Evolutionary conservation across 2,888 invertebrate species (phyloP), one percentile per base, ranked within the genome.

Genomic region (Protonemura montana): DNA sequence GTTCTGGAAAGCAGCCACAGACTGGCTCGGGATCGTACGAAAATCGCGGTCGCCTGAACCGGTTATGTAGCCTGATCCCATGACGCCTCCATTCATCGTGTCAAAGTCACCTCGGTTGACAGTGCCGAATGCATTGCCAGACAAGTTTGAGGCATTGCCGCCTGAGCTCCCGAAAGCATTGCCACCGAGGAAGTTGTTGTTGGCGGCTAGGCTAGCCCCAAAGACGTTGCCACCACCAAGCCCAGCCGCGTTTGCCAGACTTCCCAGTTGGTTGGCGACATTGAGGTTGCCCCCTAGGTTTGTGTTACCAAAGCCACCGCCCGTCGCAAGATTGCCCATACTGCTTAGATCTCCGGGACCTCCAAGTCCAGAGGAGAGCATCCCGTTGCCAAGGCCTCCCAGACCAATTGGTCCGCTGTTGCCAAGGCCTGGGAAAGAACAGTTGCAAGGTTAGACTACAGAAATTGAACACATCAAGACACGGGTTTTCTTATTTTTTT

Each of bases 191-290:
- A 59, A 59, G 59, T 21, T 21, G 59, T 10, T 21, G 59, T 21
- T 21, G 59, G 6, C 59, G 59, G 21, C 59, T 10, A 35, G 35
- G 35, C 35, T 10, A 10, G 5, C 35, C 29, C 86, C 90, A 86
- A 91, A 91, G n/a, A 90, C 90, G 88, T 90, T 91, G 87, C 90
- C 91, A 83, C 90, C 90, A 26, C 90, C 91, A 0, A 91, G 89
- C 88, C 89, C 90, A 27, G 91, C 90, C 42, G 90, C 89, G 77
- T 90, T 90, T 82, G 90, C 90, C 2, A 91, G 91, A 29, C 90
- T 90, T 35, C 91, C 90, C 25, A 91, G 59, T 21, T 59, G 59
- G 13, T 13, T 59, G 59, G 59, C 90, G 87, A 91, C 91, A 87
- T 90, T 91, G 83, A 91, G 89, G 87, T 91, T 91, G 10, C 91